Conservation (phyloP, 2,113 vertebrate genomes). For the Polypterus bichir region DNA sequence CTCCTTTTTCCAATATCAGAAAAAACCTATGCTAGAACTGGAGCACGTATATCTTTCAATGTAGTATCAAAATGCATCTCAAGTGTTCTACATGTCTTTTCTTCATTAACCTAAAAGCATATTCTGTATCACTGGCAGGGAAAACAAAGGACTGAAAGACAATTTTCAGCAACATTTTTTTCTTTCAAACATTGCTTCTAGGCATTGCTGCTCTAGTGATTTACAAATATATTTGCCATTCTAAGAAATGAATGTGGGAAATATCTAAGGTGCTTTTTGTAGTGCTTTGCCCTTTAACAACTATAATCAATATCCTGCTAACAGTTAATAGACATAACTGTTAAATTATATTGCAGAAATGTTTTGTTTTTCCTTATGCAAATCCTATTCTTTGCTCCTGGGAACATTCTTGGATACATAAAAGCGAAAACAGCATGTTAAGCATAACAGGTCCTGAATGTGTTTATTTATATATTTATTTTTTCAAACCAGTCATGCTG, state of each 20-base stretch:
- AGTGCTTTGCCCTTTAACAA: neutral
- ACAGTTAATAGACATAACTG: neutral
- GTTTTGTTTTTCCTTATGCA: too few relatives aligned
- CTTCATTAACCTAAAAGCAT: neutral
- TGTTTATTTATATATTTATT: too few relatives aligned
- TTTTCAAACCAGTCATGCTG: too few relatives aligned
- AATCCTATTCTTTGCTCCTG: too few relatives aligned
- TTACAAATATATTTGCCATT: constrained; percentile 30
- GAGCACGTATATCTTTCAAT: too few relatives aligned
- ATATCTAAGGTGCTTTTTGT: constrained; percentile 34
- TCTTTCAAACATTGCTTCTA: constrained; percentile 16
- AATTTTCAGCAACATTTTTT: constrained; percentile 29
- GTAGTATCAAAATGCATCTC: too few relatives aligned
- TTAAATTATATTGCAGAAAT: too few relatives aligned
- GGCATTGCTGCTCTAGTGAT: constrained; percentile 16
- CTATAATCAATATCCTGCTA: neutral
- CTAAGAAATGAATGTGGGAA: constrained; percentile 36
- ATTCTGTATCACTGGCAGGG: constrained; percentile 8
- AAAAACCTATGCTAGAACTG: too few relatives aligned
- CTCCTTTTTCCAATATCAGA: too few relatives aligned
- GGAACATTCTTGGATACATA: too few relatives aligned
- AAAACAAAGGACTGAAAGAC: constrained; percentile 18
- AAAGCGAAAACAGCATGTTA: too few relatives aligned
- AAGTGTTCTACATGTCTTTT: neutral
- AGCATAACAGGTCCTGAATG: too few relatives aligned